Base-by-base conservation (phyloP, 2,113 vertebrate genomes). In the Odobenus rosmarus region DNA sequence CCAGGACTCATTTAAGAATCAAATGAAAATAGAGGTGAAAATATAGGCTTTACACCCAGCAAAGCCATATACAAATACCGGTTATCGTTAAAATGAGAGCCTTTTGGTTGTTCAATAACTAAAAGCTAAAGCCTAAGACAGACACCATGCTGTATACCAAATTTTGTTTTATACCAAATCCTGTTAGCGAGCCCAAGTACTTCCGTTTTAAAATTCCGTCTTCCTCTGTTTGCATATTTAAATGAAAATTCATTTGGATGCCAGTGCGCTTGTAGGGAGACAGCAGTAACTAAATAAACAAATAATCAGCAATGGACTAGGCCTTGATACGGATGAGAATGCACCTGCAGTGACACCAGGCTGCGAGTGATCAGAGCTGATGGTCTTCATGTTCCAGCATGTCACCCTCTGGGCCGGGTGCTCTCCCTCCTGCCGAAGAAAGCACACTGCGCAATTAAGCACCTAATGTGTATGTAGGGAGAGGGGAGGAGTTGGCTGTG, bases 271-370 rank as follows among this genome's bases (percentile, higher is more conserved):
- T 94, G 72, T 59, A 97, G 91, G 51, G 80, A 98, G 95, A 84
- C 79, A 95, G 91, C 95, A 90, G 74, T 89, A 81, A 83, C 94
- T 94, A 87, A 97, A 92, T 86, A 97, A 98, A 97, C 86, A 97
- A 91, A 82, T n/a, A 88, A 96, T 97, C 91, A 83, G 77, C 26
- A 0, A 21, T 11, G 85, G 91, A 67, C 91, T 55, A 95, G 79
- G 36, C 90, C 69, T 28, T 0, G 12, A 57, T 51, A 23, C 39
- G 5, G 46, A 51, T 4, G 82, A n/a, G 3, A 59, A 46, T 4
- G 21, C 46, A 8, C 33, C n/a, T 31, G 21, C 24, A 8, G 64
- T 1, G 23, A 59, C n/a, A 24, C 46, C 36, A 76, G 49, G 16
- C 64, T 23, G 76, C 14, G 24, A 88, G 23, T 12, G 69, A 31